phyloP scores from a whole-genome alignment of 2,113 vertebrate genomes.

The Calyptommatus sinebrachiatus region DNA sequence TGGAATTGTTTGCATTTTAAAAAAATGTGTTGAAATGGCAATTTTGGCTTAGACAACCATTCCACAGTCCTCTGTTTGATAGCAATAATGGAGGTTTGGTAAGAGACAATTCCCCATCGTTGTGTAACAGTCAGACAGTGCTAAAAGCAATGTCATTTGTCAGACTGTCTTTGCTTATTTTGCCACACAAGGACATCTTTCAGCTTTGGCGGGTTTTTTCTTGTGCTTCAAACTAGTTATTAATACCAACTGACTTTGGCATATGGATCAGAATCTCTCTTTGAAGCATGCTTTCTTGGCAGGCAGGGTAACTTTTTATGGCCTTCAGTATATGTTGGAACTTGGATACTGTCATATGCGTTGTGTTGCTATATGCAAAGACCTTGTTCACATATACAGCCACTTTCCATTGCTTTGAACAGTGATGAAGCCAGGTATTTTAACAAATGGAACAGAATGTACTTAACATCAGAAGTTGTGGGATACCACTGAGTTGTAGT shows the following conservation, averaged over 20 bases:
- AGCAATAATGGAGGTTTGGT: conserved; percentile 15
- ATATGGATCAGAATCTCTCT: not conserved
- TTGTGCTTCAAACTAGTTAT: conserved; percentile 14
- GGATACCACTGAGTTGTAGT: too few species aligned
- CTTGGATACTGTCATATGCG: not conserved
- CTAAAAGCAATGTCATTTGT: not conserved
- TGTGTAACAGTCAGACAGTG: not conserved
- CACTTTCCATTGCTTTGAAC: not conserved
- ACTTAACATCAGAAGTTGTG: too few species aligned
- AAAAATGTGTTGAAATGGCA: conserved; percentile 4
- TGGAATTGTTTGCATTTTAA: not conserved
- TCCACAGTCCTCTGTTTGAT: conserved; percentile 21
- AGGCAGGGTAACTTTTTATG: not conserved
- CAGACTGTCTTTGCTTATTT: conserved; percentile 35
- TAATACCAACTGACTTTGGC: not conserved
- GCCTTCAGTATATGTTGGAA: not conserved
- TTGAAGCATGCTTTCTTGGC: not conserved
- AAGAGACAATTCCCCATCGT: conserved; percentile 25
- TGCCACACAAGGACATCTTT: conserved; percentile 32
- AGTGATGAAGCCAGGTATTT: not conserved
- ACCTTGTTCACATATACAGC: not conserved
- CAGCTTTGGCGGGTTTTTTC: conserved; percentile 34
- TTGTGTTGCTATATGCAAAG: not conserved
- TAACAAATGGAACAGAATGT: not conserved
- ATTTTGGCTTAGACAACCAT: conserved; percentile 8